Percentiles rank a stretch among this genome's conserved stretches.
Conservation (phyloP, 1,140 invertebrate species). For the Holotrichia oblita region DNA sequence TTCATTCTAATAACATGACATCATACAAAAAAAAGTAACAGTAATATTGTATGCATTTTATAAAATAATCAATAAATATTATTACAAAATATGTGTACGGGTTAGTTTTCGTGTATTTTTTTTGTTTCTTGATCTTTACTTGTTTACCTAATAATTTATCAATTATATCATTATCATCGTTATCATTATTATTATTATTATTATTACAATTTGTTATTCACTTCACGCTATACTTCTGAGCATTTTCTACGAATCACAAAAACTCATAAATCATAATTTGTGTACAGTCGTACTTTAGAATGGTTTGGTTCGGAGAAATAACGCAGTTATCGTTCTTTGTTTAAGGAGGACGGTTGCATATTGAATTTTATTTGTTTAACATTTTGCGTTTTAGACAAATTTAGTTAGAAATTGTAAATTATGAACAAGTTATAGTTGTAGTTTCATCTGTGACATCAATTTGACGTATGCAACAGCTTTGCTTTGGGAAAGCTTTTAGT, state of each 20-base stretch:
- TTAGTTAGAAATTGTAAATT: too few species aligned
- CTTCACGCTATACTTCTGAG: constrained; percentile 30
- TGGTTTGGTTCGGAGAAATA: constrained; percentile 38
- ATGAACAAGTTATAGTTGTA: too few species aligned
- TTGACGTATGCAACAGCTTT: too few species aligned
- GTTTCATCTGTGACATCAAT: too few species aligned
- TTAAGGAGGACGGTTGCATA: neutral
- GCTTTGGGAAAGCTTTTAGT: too few species aligned
- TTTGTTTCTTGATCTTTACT: neutral
- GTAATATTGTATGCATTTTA: neutral
- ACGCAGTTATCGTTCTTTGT: constrained; percentile 25
- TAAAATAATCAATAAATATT: constrained; percentile 1
- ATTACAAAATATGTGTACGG: constrained; percentile 18
- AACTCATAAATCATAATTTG: constrained; percentile 4
- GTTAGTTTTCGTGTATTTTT: neutral
- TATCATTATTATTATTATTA: constrained; percentile 9
- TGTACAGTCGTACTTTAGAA: constrained; percentile 38
- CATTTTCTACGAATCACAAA: constrained; percentile 11
- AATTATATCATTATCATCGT: constrained; percentile 15
- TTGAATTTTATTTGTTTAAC: neutral
- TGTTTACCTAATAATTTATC: neutral
- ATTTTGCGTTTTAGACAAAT: too few species aligned
- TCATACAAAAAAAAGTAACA: too few species aligned
- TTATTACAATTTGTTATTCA: constrained; percentile 25
- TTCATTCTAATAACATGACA: too few species aligned